Base-by-base conservation (phyloP, 2,797 vertebrate species). In the Cyprinella venusta region DNA sequence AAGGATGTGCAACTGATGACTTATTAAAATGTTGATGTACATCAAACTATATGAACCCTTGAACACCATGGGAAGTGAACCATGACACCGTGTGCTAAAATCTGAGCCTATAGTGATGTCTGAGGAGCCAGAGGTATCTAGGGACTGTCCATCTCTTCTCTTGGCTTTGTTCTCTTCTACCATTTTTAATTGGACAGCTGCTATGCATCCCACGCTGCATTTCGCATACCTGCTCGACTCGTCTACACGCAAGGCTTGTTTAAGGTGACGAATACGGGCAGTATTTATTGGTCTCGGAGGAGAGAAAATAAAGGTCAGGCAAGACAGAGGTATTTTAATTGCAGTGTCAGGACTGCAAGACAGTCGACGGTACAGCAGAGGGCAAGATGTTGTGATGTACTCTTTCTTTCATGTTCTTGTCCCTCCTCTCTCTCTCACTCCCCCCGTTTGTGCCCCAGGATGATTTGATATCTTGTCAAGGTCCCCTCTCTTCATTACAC, bases 281-380 rank as follows among this genome's bases (percentile, higher is more conserved):
- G 90, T 92, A 92, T 93, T 93, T 94, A 93, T 93, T 92, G 93
- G 91, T 94, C 91, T 92, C 92, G 86, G 88, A 88, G 93, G 93
- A 93, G 90, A 92, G 91, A 92, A 92, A 94, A 93, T 90, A 91
- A 94, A 93, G 92, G 92, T 93, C 94, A 93, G 90, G 91, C 89
- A 88, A 89, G 91, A 88, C 89, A 91, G 83, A 89, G 76, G 69
- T 87, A 89, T 86, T 95, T 92, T 94, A 94, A 94, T 94, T 94
- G 92, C 90, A 88, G 91, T 94, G 92, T 93, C 91, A 92, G 86
- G 89, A 91, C 84, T 88, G 88, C 85, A 89, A 82, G 86, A 77
- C 85, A 87, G 88, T 64, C 80, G 88, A 89, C 59, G 45, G 79
- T 77, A 83, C 77, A 77, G 76, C 38, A 76, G 67, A 83, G 63